Percentiles rank a stretch among this genome's conserved stretches.
Conservation (phyloP, 2,113 vertebrate genomes). For the Tympanuchus pallidicinctus region DNA sequence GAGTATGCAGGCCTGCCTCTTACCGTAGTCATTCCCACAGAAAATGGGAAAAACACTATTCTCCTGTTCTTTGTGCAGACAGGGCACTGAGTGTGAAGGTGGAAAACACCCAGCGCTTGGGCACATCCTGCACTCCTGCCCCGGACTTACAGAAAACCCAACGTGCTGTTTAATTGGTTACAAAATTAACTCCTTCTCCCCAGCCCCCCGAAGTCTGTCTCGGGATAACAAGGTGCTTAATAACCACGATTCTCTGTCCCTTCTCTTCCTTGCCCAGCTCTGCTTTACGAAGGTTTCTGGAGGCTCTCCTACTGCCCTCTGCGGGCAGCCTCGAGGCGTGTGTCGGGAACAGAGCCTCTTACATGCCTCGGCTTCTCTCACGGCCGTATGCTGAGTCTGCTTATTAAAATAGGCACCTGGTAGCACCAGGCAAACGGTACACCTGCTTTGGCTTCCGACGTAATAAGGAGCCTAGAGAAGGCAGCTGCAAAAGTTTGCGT, state of each 20-base stretch:
- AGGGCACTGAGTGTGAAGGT: neutral
- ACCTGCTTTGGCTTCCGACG: neutral
- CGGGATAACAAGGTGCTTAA: neutral
- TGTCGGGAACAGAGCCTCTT: neutral
- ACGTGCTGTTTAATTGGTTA: accelerated
- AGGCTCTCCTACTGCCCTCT: conserved; percentile 2
- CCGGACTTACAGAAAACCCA: neutral
- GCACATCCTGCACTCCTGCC: neutral
- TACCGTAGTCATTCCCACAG: neutral
- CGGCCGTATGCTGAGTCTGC: neutral
- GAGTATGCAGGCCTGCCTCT: neutral
- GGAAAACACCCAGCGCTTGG: neutral
- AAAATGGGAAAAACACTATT: neutral
- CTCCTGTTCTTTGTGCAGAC: neutral
- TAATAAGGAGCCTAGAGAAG: neutral
- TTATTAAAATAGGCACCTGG: neutral
- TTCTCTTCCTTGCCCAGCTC: neutral
- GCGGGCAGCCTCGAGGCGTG: neutral
- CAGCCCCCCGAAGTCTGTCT: neutral
- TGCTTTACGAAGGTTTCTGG: neutral
- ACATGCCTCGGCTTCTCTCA: neutral
- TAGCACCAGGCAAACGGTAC: neutral
- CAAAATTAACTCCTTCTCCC: neutral
- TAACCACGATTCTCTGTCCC: neutral
- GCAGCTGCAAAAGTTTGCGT: neutral